Evolutionary conservation across 2,797 vertebrate genomes (phyloP), one percentile per base, ranked within the genome.

Genomic region (Enteromius trimaculatus): DNA sequence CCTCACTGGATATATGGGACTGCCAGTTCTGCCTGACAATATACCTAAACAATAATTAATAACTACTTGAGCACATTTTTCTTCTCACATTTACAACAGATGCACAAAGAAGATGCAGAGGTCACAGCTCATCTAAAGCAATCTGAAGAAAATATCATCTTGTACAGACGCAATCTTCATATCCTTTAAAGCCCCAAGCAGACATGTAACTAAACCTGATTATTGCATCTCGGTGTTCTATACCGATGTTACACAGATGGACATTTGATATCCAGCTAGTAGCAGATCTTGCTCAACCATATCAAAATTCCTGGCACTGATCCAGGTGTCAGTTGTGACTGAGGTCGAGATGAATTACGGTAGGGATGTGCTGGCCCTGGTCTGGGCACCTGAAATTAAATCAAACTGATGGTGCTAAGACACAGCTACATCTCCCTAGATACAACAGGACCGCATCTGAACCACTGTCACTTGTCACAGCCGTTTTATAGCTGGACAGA

Each of bases 391-490:
- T 34, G 51, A 47, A 64, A 64, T 74, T 71, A 74, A 74, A 81
- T 81, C 69, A 81, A 74, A 64, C 68, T 64, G 58, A 74, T 62
- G n/a, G 58, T 29, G 69, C 42, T 13, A 72, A 81, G 80, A 81
- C 80, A 81, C 29, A 49, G 69, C 69, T 37, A 74, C 69, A 72
- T 72, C 69, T 81, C 69, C 69, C 80, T 17, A 19, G 69, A 64
- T 49, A 49, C 69, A 37, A 23, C 17, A 47, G 19, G 19, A 26
- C 23, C 58, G 23, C 55, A 62, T 49, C 39, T 64, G 69, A 81
- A 74, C 70, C 69, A 47, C 39, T 62, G 66, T 70, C 39, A 71
- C 66, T 60, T 70, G 66, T 42, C 66, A 80, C 29, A 42, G 19
- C 44, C 53, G 79, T 47, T 58, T 60, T 70, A 71, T 60, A 80